These are phyloP conservation scores for Ganaspis sp. DNA, from an alignment of 1,140 invertebrate species.

Conservation along the genomic window DNA sequence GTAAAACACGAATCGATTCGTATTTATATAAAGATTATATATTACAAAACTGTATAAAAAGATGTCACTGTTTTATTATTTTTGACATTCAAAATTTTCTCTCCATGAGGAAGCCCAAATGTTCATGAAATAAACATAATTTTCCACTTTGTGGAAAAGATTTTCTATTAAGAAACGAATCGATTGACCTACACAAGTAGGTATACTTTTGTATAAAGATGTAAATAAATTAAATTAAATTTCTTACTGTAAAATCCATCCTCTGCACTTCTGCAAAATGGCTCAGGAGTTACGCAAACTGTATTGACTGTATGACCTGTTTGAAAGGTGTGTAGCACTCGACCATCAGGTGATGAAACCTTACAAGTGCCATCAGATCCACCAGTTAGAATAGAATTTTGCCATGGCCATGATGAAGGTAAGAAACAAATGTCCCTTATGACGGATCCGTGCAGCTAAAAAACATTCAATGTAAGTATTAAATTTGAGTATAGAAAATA, in stretches of 20 bases:
- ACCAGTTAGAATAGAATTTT: constrained; percentile 71
- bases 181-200: too few species aligned
- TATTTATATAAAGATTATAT: too few species aligned
- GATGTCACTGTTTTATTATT: too few species aligned
- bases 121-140: too few species aligned
- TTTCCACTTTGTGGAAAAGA: too few species aligned
- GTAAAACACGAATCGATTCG: too few species aligned
- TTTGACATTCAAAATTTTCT: too few species aligned
- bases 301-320: constrained; percentile 75
- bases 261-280: constrained; percentile 67
- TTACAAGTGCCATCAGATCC: constrained; percentile 75
- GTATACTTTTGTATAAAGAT: too few species aligned
- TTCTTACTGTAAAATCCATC: constrained; percentile 75
- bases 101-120: too few species aligned
- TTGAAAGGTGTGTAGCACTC: constrained; percentile 72
- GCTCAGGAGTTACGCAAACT: constrained; percentile 75
- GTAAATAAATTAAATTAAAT: too few species aligned
- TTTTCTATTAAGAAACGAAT: too few species aligned
- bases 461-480: constrained; percentile 13
- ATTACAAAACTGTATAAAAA: too few species aligned
- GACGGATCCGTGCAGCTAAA: constrained; percentile 72
- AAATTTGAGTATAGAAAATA: background rate
- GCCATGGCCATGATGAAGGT: constrained; percentile 76
- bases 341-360: constrained; percentile 74
- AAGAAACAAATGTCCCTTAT: constrained; percentile 76